Percentiles rank a stretch among this genome's conserved stretches.
Conservation (phyloP, 1,140 invertebrate species). For the Diachasma alloeum region DNA sequence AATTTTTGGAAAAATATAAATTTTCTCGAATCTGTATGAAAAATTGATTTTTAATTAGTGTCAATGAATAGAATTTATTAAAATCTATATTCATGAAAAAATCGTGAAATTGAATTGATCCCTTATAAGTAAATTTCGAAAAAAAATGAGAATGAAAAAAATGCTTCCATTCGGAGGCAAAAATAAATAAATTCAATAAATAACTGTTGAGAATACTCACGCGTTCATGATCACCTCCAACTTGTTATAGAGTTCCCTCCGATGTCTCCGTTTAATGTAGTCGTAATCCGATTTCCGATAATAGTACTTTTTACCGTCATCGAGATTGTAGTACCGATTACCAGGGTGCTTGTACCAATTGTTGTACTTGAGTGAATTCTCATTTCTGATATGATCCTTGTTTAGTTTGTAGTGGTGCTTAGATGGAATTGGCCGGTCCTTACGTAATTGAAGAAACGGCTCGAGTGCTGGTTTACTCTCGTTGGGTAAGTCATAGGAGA, state of each 20-base stretch:
- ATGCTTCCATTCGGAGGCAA: too few species aligned
- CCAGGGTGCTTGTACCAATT: slow-evolving; percentile 36
- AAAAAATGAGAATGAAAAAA: too few species aligned
- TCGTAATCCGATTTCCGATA: slow-evolving; percentile 48
- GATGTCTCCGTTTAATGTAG: slow-evolving; percentile 65
- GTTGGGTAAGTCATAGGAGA: slow-evolving; percentile 78
- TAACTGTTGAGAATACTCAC: slow-evolving; percentile 63
- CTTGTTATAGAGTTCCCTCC: slow-evolving; percentile 72
- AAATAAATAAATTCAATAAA: background rate
- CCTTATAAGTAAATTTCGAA: too few species aligned
- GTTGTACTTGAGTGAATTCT: slow-evolving; percentile 32
- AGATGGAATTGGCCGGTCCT: slow-evolving; percentile 42
- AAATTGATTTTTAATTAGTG: too few species aligned
- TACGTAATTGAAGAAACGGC: slow-evolving; percentile 53
- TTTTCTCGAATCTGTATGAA: too few species aligned
- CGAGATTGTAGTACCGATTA: slow-evolving; percentile 35
- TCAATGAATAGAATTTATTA: too few species aligned
- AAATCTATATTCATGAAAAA: too few species aligned
- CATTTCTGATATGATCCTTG: slow-evolving; percentile 41
- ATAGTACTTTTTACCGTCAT: slow-evolving; percentile 44
- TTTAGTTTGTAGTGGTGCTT: slow-evolving; percentile 36
- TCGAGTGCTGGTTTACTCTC: slow-evolving; percentile 69
- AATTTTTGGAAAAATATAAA: too few species aligned
- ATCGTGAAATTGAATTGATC: too few species aligned
- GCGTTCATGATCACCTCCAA: slow-evolving; percentile 75